Percentiles rank a stretch among this genome's conserved stretches.
Evolutionary conservation across 2,888 invertebrate genomes (phyloP).

Genomic region (Trichopoda pennipes): DNA sequence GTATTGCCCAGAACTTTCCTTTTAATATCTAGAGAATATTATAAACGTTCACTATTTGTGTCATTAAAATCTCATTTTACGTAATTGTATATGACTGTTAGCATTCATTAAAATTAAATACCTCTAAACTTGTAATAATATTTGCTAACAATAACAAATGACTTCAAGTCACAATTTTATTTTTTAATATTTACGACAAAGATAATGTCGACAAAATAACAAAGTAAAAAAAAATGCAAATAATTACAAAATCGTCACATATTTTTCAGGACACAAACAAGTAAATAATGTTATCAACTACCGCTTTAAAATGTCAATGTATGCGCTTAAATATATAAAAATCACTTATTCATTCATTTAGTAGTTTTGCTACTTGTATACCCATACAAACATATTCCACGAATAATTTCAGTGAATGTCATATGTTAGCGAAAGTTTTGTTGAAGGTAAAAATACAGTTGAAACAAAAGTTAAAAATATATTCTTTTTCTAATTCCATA

Average conservation of each 20-base stretch:
- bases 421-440: conserved; percentile 2
- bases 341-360: conserved; percentile 29
- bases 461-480: not conserved
- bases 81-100: conserved; percentile 9
- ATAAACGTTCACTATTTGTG: conserved; percentile 5
- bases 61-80: conserved; percentile 7
- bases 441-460: not conserved
- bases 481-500: too few relatives aligned
- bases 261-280: conserved; percentile 37
- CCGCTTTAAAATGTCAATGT: conserved; percentile 20
- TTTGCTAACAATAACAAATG: too few relatives aligned
- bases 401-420: conserved; percentile 38
- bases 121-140: not conserved
- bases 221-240: conserved; percentile 5
- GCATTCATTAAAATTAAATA: conserved; percentile 25
- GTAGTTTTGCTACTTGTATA: conserved; percentile 14
- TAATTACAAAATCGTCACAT: conserved; percentile 34
- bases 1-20: too few relatives aligned
- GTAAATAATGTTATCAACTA: conserved; percentile 38
- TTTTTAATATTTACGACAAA: not conserved
- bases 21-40: not conserved
- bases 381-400: conserved; percentile 15
- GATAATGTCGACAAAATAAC: conserved; percentile 10
- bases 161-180: not conserved
- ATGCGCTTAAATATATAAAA: conserved; percentile 25